phyloP scores from a whole-genome alignment of 1,140 invertebrate genomes.

The Laodelphax striatellus region DNA sequence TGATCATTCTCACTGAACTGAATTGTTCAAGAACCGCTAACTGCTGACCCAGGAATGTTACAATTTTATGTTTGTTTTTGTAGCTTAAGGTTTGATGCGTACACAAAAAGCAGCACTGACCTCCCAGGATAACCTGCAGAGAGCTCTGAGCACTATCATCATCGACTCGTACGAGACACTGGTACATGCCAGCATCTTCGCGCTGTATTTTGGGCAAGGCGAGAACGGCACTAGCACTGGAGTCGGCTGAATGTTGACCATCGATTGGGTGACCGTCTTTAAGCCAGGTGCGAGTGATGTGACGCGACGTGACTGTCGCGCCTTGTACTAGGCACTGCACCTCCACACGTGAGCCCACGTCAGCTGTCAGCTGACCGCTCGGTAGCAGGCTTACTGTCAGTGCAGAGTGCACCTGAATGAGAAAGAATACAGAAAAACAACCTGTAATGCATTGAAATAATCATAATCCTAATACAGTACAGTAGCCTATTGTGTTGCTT shows the following conservation, averaged over 20 bases:
- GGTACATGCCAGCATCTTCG: constrained; percentile 42
- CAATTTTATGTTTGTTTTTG: no score
- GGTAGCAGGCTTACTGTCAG: constrained; percentile 25
- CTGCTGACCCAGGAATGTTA: no score
- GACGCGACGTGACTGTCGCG: neutral
- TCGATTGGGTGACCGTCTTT: constrained; percentile 23
- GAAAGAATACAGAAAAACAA: no score
- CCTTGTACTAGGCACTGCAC: constrained; percentile 36
- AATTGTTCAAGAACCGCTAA: no score
- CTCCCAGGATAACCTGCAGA: constrained; percentile 37
- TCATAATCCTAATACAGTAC: no score
- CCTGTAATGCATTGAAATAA: no score
- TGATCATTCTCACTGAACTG: no score
- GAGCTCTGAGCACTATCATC: constrained; percentile 36
- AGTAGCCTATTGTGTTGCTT: no score
- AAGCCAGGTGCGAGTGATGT: constrained; percentile 18
- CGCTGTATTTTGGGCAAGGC: constrained; percentile 22
- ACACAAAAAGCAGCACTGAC: constrained; percentile 24
- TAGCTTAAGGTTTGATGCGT: no score
- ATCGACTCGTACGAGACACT: constrained; percentile 36
- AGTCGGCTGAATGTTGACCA: neutral
- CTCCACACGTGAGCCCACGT: constrained; percentile 34
- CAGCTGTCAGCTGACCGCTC: constrained; percentile 29
- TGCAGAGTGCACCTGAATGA: constrained; percentile 33
- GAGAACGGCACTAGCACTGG: neutral